Conservation (phyloP, 2,797 vertebrate genomes). For the Acestrorhynchus altus region DNA sequence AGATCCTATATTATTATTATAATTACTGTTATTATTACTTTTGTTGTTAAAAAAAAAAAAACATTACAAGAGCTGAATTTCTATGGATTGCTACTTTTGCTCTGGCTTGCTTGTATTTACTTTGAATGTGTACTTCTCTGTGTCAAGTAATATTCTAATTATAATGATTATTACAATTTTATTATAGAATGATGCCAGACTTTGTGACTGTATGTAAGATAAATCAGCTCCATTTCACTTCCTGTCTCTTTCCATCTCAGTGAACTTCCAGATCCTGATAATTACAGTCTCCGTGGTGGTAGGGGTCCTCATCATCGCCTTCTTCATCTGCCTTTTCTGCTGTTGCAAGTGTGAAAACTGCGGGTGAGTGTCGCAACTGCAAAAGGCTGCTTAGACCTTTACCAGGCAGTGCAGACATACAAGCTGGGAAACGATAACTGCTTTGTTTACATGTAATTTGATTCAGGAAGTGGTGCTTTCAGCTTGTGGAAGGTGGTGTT, state of each 20-base stretch:
- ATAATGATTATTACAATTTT: no score
- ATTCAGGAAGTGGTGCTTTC: neutral
- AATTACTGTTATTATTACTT: no score
- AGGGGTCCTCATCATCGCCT: slow-evolving; percentile 79
- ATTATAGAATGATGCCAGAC: no score
- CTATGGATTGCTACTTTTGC: neutral
- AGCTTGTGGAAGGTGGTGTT: no score
- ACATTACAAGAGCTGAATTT: neutral
- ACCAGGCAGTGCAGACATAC: no score
- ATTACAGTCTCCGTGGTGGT: slow-evolving; percentile 87
- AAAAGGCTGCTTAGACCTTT: neutral
- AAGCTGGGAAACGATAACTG: neutral
- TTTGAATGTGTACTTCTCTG: neutral
- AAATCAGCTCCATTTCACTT: no score
- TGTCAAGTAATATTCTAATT: no score
- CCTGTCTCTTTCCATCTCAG: slow-evolving; percentile 67
- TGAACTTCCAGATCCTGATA: slow-evolving; percentile 94
- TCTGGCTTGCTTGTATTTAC: neutral
- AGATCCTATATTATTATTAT: no score
- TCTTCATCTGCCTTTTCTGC: slow-evolving; percentile 86
- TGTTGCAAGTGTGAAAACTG: slow-evolving; percentile 89
- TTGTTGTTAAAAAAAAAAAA: no score
- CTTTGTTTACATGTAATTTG: neutral
- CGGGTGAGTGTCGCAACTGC: slow-evolving; percentile 73
- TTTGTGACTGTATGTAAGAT: neutral